Evolutionary conservation across 2,797 vertebrate species (phyloP).

Genomic region (Phrynocephalus vlangalii): DNA sequence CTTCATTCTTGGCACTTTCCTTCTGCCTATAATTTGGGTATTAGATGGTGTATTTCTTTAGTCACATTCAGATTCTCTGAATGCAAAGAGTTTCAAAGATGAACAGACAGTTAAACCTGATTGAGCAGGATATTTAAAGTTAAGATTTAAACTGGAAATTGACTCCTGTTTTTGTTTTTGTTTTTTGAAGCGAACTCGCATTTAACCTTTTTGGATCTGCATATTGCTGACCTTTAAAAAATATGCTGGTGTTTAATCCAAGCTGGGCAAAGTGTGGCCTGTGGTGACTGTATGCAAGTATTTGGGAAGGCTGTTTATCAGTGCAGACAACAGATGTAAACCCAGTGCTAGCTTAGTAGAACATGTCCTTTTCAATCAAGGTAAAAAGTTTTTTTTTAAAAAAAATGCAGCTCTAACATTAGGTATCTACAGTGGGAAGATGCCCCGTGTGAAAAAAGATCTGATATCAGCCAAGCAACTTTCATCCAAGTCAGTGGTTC

Average conservation of each 20-base stretch:
- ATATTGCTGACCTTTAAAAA: too few species aligned
- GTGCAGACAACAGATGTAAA: not conserved
- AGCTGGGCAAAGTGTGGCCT: too few species aligned
- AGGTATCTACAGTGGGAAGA: not conserved
- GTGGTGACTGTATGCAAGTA: too few species aligned
- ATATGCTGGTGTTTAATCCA: too few species aligned
- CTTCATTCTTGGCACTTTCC: not conserved
- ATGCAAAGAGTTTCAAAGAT: not conserved
- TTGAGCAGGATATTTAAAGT: not conserved
- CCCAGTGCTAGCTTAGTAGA: not conserved
- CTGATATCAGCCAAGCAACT: too few species aligned
- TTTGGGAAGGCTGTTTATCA: not conserved
- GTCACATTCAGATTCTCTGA: not conserved
- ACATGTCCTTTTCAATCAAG: not conserved
- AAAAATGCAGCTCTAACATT: not conserved
- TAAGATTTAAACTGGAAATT: not conserved
- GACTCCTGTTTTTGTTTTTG: not conserved
- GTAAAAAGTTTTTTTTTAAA: too few species aligned
- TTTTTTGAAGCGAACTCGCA: not conserved
- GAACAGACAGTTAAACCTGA: not conserved
- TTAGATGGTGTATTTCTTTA: not conserved
- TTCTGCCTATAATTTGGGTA: not conserved
- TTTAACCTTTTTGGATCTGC: not conserved
- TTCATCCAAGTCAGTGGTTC: too few species aligned
- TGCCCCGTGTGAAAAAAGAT: not conserved